Base-by-base conservation (phyloP, 2,888 invertebrate genomes). In the Cristatella mucedo region DNA sequence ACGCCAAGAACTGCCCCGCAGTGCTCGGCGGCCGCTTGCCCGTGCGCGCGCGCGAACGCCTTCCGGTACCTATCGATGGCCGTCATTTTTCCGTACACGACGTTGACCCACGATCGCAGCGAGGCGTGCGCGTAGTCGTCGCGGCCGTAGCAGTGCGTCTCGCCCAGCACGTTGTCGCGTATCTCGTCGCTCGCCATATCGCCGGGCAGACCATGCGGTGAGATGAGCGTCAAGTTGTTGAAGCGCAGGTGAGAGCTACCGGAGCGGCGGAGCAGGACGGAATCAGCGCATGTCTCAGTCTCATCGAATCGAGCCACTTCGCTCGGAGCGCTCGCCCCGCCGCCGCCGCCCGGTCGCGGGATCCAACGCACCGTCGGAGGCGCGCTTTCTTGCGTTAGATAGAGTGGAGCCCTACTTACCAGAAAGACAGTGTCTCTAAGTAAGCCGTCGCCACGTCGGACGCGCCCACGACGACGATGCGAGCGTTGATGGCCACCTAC, bases 161-260 rank as follows among this genome's bases (percentile, higher is more conserved):
- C 32, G 1, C 48, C 48, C 29, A 56, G 41, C 51, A 63, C 52
- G 26, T 49, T 45, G 26, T 61, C 58, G 21, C 58, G 45, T 11
- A 54, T 45, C 19, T 50, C 46, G 44, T 59, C 56, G 2, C 55
- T 54, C 1, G 53, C 41, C 44, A 61, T 47, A 38, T 64, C 60
- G 15, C 63, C 64, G 1, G 59, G 75, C 32, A 77, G 52, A 1
- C 80, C 79, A 51, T 76, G 72, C 2, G 74, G 73, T 0, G 78
- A 76, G 2, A 82, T 70, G 33, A 82, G 57, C 0, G 76, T 77
- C 15, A 82, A 56, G 55, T 80, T 80, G 40, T 74, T 74, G 59
- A 78, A 80, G 1, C 71, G 71, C 24, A 75, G 56, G 53, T 75
- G 73, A 42, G 71, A 67, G 36, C 73, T 63, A 22, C 5, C 16